phyloP scores from a whole-genome alignment of 2,113 vertebrate species.

The Dromaius novaehollandiae region DNA sequence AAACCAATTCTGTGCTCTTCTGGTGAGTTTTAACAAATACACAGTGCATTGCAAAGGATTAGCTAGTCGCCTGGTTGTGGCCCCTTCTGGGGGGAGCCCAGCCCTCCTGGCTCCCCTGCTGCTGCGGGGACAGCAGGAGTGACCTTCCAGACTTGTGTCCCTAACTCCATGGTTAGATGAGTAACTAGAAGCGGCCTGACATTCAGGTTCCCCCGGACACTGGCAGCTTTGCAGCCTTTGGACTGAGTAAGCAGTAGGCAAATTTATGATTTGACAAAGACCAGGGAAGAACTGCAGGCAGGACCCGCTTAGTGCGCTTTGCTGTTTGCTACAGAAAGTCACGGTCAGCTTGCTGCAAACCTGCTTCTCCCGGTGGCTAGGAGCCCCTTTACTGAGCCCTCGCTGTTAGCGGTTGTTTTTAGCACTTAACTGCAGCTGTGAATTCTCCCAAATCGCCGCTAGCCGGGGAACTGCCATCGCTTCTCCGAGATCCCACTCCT shows the following conservation, averaged over 20 bases:
- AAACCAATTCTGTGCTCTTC: background rate
- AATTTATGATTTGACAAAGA: background rate
- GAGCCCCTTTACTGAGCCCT: background rate
- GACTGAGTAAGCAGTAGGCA: background rate
- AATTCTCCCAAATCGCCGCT: background rate
- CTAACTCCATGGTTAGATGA: background rate
- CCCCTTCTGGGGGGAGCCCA: background rate
- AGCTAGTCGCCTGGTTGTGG: background rate
- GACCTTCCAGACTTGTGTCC: fast-evolving
- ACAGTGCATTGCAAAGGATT: background rate
- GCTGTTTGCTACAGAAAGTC: fast-evolving
- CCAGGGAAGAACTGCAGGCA: fast-evolving
- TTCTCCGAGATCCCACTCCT: background rate
- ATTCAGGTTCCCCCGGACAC: background rate
- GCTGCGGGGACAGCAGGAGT: background rate
- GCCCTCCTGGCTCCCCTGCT: background rate
- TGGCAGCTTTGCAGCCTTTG: fast-evolving
- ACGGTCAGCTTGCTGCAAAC: background rate
- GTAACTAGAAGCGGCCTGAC: fast-evolving
- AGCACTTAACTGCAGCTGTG: background rate
- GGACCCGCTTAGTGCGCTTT: background rate
- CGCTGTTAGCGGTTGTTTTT: background rate
- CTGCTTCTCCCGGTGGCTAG: background rate
- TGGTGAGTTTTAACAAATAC: background rate
- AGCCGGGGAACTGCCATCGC: background rate